A percentile compares a stretch with the other conserved stretches of the same genome.
Conservation (phyloP, 1,140 invertebrate species). For the Magallana angulata region DNA sequence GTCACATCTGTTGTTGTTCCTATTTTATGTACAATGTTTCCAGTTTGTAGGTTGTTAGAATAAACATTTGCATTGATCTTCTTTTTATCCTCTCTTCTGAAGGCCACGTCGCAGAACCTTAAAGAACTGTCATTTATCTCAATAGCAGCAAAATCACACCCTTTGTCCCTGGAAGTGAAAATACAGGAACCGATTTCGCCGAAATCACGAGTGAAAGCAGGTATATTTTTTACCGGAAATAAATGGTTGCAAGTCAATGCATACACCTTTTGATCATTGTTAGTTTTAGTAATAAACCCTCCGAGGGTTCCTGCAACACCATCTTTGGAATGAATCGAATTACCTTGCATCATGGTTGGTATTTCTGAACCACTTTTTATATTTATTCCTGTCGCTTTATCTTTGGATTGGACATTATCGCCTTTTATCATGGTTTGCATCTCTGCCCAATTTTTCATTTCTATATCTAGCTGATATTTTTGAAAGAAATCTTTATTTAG, state of each 20-base stretch:
- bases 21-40: not conserved
- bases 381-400: not conserved
- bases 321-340: not conserved
- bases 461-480: not conserved
- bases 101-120: not conserved
- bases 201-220: not conserved
- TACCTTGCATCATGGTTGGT: not conserved
- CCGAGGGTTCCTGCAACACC: not conserved
- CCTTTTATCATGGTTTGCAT: not conserved
- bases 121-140: not conserved
- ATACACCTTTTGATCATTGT: not conserved
- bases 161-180: not conserved
- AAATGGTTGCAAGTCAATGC: not conserved
- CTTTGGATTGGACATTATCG: not conserved
- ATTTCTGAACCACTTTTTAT: not conserved
- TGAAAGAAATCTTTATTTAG: not conserved
- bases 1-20: not conserved
- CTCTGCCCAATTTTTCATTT: not conserved
- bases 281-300: not conserved
- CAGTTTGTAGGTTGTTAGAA: not conserved
- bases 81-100: not conserved
- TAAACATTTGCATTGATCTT: not conserved
- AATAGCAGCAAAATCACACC: not conserved
- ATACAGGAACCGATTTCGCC: not conserved
- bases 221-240: not conserved